phyloP scores from a whole-genome alignment of 2,113 vertebrate species.

The Lathamus discolor region DNA sequence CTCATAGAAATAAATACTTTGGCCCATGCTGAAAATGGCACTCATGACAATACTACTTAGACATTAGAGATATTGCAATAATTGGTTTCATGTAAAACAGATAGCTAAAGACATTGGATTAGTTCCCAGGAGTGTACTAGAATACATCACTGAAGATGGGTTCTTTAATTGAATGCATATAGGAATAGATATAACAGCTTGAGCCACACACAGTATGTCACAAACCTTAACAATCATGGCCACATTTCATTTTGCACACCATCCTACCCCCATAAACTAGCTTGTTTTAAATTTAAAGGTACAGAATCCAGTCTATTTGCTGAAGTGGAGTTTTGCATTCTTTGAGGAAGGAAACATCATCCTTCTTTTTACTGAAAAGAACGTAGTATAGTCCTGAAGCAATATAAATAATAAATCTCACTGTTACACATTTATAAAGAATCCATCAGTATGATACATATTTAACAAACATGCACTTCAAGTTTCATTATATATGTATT shows the following conservation, averaged over 20 bases:
- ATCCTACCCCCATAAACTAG: background rate
- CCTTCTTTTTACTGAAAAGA: background rate
- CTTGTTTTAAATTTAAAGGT: slow-evolving; percentile 9
- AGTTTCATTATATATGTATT: slow-evolving; percentile 42
- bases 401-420: slow-evolving; percentile 56
- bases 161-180: slow-evolving; percentile 15
- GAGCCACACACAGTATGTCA: background rate
- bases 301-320: background rate
- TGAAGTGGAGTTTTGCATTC: background rate
- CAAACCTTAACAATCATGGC: background rate
- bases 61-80: slow-evolving; percentile 33
- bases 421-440: slow-evolving; percentile 21
- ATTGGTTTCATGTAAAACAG: slow-evolving; percentile 55
- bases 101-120: slow-evolving; percentile 31
- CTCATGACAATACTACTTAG: slow-evolving; percentile 16
- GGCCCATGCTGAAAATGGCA: background rate
- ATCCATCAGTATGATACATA: slow-evolving; percentile 27
- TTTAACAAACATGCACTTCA: slow-evolving; percentile 48
- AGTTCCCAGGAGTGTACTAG: slow-evolving; percentile 30
- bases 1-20: slow-evolving; percentile 4
- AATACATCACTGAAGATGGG: background rate
- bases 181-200: slow-evolving; percentile 18
- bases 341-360: background rate
- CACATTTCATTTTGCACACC: background rate
- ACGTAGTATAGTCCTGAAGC: background rate